Evolutionary conservation across 2,797 vertebrate genomes (phyloP).

Genomic region (Adrianichthys oophorus): DNA sequence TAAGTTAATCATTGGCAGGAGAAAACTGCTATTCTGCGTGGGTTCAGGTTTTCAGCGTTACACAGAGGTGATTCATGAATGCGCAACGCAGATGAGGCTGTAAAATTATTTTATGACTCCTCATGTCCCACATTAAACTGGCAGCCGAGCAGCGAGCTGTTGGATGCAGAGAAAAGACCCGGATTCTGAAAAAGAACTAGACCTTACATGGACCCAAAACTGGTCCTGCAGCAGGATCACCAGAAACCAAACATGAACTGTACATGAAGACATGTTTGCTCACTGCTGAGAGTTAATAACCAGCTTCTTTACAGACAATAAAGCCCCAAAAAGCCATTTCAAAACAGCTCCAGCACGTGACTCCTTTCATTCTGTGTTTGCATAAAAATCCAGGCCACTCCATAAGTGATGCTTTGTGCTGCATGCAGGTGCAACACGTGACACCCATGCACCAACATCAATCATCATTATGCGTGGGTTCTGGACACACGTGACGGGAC

Average conservation of each 20-base stretch:
- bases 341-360: constrained; percentile 10
- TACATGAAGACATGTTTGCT: background rate
- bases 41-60: background rate
- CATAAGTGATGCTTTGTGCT: background rate
- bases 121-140: constrained; percentile 6
- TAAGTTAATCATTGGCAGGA: background rate
- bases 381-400: constrained; percentile 1
- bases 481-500: constrained; percentile 1
- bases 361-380: constrained; percentile 16
- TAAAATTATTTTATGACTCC: constrained; percentile 30
- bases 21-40: constrained; percentile 7
- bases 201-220: background rate
- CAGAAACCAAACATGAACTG: background rate
- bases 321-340: constrained; percentile 1
- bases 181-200: background rate
- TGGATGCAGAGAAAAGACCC: no score
- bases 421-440: background rate
- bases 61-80: constrained; percentile 2
- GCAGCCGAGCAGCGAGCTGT: background rate
- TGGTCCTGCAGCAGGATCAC: background rate
- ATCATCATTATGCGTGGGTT: background rate
- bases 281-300: background rate
- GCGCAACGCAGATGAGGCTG: background rate
- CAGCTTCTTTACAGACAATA: background rate
- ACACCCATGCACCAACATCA: background rate